Evolutionary conservation across 2,888 invertebrate genomes (phyloP).

Genomic region (Drosophila infuscata): DNA sequence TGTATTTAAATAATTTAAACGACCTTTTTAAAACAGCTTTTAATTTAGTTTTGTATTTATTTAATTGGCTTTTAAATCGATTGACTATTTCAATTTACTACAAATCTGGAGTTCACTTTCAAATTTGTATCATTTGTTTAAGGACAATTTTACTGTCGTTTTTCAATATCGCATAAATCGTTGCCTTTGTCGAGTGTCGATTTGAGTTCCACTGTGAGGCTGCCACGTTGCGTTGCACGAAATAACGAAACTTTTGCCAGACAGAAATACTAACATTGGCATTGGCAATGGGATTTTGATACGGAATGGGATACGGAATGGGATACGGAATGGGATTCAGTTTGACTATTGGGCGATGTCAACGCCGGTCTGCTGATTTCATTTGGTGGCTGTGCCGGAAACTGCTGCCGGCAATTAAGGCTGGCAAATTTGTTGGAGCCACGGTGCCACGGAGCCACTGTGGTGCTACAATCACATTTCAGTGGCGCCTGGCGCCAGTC

Average conservation of each 20-base stretch:
- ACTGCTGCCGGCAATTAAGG: conserved; percentile 78
- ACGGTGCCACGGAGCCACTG: conserved; percentile 28
- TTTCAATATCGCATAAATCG: neutral
- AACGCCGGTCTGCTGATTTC: conserved; percentile 66
- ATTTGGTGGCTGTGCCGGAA: conserved; percentile 72
- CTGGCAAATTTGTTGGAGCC: conserved; percentile 47
- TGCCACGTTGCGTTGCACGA: conserved; percentile 56
- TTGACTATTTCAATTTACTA: neutral
- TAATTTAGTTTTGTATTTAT: neutral
- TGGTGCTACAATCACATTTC: conserved; percentile 28
- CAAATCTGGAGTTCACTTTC: neutral
- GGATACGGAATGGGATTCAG: conserved; percentile 31
- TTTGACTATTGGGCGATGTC: conserved; percentile 36
- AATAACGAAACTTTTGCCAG: conserved; percentile 40
- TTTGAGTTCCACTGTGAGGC: conserved; percentile 22
- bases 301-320: conserved; percentile 27
- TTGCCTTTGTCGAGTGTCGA: conserved; percentile 7
- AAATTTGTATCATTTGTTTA: neutral
- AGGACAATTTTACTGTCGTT: neutral
- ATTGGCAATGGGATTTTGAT: conserved; percentile 31
- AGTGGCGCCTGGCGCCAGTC: conserved; percentile 51
- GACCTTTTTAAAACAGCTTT: neutral
- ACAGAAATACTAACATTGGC: conserved; percentile 45
- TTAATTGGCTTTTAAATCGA: neutral
- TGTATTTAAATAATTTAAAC: neutral